Base-by-base conservation (phyloP, 2,888 invertebrate genomes). In the Buathra laborator region DNA sequence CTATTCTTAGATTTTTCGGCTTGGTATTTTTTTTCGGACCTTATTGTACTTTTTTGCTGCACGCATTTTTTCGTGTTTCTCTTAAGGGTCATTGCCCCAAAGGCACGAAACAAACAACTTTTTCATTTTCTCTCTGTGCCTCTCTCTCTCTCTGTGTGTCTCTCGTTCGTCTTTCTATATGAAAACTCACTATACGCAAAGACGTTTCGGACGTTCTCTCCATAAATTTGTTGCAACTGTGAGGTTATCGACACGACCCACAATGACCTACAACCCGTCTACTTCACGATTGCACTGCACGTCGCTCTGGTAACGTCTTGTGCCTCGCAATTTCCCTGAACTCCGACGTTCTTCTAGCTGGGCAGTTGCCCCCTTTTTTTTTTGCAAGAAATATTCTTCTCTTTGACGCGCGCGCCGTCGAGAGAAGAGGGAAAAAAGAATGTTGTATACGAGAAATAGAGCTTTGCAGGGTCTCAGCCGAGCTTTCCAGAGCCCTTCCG, bases 321-420 rank as follows among this genome's bases (percentile, higher is more conserved):
- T 3, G 19, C 16, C 29, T 29, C 32, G 46, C 62, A 32, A 62
- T 74, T 71, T 74, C 24, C 6, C 12, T 29, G 14, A 29, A 16
- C 62, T 46, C 62, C 24, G 29, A 46, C 32, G 62, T 59, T 44
- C 44, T 12, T 59, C 46, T 4, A 24, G 46, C 12, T 46, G 44
- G 12, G 32, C 46, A 37, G 46, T 64, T 74, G 16, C 46, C 48
- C 43, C 48, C n/a, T 14, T n/a, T 59, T 59, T 12, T 24, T 3
- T 59, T 14, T 12, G 29, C 5, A n/a, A 2, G 10, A 32, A 75
- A 46, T 48, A 64, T 75, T 64, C 44, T 32, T 64, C 48, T 44
- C 74, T 75, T 75, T 64, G 74, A 64, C 46, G 48, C 46, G 16
- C 14, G 71, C 46, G 16, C 14, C 12, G 71, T n/a, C 66, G 53